Conservation (phyloP, 2,113 vertebrate genomes). For the Neodontobutis hainanensis region DNA sequence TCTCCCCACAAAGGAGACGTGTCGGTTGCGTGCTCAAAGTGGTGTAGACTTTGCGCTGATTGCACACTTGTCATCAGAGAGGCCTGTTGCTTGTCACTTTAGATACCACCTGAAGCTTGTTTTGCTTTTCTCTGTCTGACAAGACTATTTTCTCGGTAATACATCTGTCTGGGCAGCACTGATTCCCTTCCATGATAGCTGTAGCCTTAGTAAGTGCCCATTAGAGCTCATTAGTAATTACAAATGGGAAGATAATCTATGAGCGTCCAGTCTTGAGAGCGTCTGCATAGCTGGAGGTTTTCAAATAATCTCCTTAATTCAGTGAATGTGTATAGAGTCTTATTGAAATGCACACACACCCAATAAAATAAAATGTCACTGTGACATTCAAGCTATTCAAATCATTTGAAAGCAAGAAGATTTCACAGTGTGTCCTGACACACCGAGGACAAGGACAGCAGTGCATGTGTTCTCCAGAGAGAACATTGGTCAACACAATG, state of each 20-base stretch:
- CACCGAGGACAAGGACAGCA: slow-evolving; percentile 17
- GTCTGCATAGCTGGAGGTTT: background rate
- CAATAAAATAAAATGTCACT: background rate
- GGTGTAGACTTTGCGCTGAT: slow-evolving; percentile 42
- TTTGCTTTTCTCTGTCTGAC: slow-evolving; percentile 23
- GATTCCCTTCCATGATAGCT: slow-evolving; percentile 10
- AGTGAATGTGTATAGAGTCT: background rate
- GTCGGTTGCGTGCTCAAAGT: slow-evolving; percentile 41
- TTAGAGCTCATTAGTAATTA: slow-evolving; percentile 17
- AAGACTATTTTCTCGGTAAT: slow-evolving; percentile 21
- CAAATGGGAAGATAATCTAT: background rate
- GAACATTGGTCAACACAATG: background rate
- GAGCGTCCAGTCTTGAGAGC: background rate
- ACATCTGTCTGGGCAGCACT: slow-evolving; percentile 7
- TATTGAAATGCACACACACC: background rate
- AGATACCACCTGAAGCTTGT: slow-evolving; percentile 42
- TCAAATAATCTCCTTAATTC: background rate
- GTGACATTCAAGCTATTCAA: slow-evolving; percentile 27
- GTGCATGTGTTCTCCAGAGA: background rate
- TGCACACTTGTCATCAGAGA: slow-evolving; percentile 51
- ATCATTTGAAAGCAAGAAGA: slow-evolving; percentile 6
- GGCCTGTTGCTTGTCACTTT: slow-evolving; percentile 44
- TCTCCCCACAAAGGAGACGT: slow-evolving; percentile 31
- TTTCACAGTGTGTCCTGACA: slow-evolving; percentile 11
- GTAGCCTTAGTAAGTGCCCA: slow-evolving; percentile 3